Percentiles rank a stretch among this genome's conserved stretches.
Conservation (phyloP, 2,113 vertebrate species). For the Takifugu bimaculatus region DNA sequence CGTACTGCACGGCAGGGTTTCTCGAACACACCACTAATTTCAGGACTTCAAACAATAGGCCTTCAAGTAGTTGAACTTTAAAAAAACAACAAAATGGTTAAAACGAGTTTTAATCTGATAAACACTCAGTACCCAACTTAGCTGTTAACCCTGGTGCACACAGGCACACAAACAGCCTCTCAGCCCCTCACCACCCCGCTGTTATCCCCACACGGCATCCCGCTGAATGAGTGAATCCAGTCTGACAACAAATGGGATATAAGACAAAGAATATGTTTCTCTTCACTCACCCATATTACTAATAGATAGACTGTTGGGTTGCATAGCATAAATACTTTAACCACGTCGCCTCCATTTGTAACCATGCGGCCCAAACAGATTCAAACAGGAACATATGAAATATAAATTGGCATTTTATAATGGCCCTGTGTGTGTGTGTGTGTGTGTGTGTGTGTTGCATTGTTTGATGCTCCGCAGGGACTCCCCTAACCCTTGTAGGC, state of each 20-base stretch:
- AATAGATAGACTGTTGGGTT: constrained; percentile 85
- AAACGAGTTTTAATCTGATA: no score
- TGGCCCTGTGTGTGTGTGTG: constrained; percentile 79
- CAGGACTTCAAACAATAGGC: no score
- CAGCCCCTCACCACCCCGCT: constrained; percentile 30
- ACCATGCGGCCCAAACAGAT: constrained; percentile 76
- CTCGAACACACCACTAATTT: no score
- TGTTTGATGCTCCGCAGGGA: constrained; percentile 41
- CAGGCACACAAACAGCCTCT: constrained; percentile 6
- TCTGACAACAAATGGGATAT: constrained; percentile 81
- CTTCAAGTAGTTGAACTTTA: no score
- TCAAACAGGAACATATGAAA: constrained; percentile 85
- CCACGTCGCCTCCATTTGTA: constrained; percentile 85
- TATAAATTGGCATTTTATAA: constrained; percentile 91
- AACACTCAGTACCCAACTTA: no score
- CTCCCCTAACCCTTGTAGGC: constrained; percentile 58
- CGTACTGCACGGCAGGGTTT: no score
- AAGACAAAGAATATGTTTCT: constrained; percentile 77
- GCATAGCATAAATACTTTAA: constrained; percentile 92
- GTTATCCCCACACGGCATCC: constrained; percentile 54
- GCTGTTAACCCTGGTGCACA: constrained; percentile 11
- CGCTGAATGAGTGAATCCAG: constrained; percentile 69
- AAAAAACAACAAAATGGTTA: no score
- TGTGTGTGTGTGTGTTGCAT: constrained; percentile 60
- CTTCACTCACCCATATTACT: constrained; percentile 81